phyloP scores from a whole-genome alignment of 2,888 invertebrate genomes.

The Nomada fucata region DNA sequence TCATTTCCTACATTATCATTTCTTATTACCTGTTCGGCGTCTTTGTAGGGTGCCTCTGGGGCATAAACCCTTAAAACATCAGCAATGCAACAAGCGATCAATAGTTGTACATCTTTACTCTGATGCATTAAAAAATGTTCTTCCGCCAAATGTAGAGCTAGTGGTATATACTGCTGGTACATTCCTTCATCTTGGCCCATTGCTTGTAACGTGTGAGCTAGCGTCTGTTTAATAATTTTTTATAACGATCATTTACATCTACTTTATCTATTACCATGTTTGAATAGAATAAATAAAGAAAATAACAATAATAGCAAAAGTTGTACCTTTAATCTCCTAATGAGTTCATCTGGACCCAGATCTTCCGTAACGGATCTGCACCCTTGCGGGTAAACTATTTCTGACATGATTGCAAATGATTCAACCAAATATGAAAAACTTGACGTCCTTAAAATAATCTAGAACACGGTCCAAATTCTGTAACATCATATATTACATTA shows the following conservation, averaged over 20 bases:
- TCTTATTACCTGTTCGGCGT: constrained; percentile 94
- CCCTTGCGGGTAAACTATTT: constrained; percentile 96
- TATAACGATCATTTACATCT: not conserved
- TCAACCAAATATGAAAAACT: constrained; percentile 58
- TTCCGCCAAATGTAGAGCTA: constrained; percentile 96
- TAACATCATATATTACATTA: constrained; percentile 60
- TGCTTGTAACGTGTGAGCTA: constrained; percentile 97
- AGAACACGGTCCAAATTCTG: constrained; percentile 83
- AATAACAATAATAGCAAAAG: not conserved
- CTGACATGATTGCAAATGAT: constrained; percentile 87
- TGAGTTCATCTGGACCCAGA: constrained; percentile 97
- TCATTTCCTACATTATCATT: not conserved
- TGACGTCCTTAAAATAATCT: constrained; percentile 73
- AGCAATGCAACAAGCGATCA: constrained; percentile 98
- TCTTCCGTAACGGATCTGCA: constrained; percentile 98
- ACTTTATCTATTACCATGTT: not conserved
- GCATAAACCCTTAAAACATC: constrained; percentile 98
- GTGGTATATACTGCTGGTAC: constrained; percentile 95
- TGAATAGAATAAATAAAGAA: not conserved
- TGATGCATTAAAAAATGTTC: constrained; percentile 96
- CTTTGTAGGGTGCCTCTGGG: constrained; percentile 98
- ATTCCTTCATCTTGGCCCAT: constrained; percentile 98
- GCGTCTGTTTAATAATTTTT: constrained; percentile 86
- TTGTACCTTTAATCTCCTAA: constrained; percentile 94
- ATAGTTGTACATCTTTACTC: constrained; percentile 96